Conservation (phyloP, 2,797 vertebrate species). For the Pteronotus mesoamericanus region DNA sequence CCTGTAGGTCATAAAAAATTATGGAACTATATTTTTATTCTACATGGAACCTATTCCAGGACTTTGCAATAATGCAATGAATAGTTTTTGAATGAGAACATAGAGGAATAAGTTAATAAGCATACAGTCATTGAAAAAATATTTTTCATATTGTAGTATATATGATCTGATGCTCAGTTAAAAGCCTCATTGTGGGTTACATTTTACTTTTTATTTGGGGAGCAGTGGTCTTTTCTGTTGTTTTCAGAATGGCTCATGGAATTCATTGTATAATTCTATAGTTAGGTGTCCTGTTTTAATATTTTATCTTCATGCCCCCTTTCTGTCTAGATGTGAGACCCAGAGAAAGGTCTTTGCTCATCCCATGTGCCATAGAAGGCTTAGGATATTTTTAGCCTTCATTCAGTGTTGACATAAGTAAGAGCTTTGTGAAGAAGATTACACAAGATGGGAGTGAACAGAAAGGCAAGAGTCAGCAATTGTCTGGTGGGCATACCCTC, state of each 20-base stretch:
- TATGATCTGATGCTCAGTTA: not conserved
- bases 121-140: not conserved
- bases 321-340: not conserved
- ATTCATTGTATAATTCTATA: not conserved
- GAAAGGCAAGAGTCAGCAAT: not conserved
- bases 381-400: slow-evolving; percentile 32
- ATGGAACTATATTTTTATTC: not conserved
- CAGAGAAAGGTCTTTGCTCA: not conserved
- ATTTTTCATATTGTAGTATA: not conserved
- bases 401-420: slow-evolving; percentile 41
- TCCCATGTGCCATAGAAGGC: not conserved
- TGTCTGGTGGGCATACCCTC: not conserved
- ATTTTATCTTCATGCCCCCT: not conserved
- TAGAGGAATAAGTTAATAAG: not conserved
- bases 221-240: not conserved
- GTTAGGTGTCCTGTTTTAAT: not conserved
- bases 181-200: not conserved
- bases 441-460: slow-evolving; percentile 26
- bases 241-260: not conserved
- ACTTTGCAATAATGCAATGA: not conserved
- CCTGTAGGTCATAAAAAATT: not conserved
- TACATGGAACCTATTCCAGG: not conserved
- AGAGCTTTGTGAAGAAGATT: not conserved
- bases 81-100: not conserved
- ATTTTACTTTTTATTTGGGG: not conserved